Conservation (phyloP, 1,140 invertebrate species). For the Gerris buenoi region DNA sequence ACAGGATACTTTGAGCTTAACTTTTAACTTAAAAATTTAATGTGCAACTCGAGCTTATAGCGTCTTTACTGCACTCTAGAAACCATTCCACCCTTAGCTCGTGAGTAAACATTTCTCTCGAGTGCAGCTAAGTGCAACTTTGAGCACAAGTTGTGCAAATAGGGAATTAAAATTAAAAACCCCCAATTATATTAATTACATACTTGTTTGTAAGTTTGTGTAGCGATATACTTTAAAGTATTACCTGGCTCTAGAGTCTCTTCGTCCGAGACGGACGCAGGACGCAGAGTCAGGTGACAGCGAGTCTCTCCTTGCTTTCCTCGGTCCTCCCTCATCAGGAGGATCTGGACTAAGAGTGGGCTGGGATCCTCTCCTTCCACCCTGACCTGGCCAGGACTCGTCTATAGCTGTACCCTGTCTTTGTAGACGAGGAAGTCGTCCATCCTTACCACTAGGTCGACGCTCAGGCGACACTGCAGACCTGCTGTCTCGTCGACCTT, state of each 20-base stretch:
- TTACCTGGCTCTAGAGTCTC: slow-evolving; percentile 52
- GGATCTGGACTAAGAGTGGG: slow-evolving; percentile 64
- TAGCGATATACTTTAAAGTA: no score
- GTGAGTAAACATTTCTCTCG: no score
- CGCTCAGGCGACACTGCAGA: slow-evolving; percentile 37
- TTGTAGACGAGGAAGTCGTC: slow-evolving; percentile 52
- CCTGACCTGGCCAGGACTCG: slow-evolving; percentile 56
- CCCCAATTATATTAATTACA: no score
- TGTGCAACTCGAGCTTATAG: no score
- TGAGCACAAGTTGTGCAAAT: no score
- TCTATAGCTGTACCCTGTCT: slow-evolving; percentile 77
- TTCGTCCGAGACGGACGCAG: slow-evolving; percentile 33
- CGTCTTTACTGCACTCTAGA: no score
- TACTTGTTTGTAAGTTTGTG: no score
- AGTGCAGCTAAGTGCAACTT: no score
- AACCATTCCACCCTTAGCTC: no score
- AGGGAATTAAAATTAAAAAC: no score
- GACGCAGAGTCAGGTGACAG: slow-evolving; percentile 70
- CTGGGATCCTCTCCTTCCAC: slow-evolving; percentile 47
- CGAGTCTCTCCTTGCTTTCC: slow-evolving; percentile 63
- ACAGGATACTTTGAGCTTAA: no score
- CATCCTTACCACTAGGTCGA: slow-evolving; percentile 20
- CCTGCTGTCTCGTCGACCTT: slow-evolving; percentile 45
- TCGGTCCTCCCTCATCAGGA: slow-evolving; percentile 33
- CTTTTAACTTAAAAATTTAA: no score